Percentiles rank a stretch among this genome's conserved stretches.
These are phyloP conservation scores for Parotocinclus haroldoi DNA, from an alignment of 2,797 vertebrate species.

Conservation along the genomic window DNA sequence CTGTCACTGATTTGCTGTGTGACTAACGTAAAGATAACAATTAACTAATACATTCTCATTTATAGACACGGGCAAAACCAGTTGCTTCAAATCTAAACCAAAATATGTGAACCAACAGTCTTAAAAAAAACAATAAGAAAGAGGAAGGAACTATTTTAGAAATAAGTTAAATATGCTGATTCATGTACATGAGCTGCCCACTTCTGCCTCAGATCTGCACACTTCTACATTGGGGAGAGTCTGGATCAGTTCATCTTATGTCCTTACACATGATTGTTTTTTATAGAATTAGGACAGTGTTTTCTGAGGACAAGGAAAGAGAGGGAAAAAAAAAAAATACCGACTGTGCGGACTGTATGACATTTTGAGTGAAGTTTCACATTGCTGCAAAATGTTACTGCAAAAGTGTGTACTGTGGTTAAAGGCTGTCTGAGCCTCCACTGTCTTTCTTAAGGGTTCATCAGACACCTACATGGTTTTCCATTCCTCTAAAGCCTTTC, in stretches of 20 bases:
- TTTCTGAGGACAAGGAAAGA: too few relatives aligned
- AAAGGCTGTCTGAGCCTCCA: slow-evolving; percentile 4
- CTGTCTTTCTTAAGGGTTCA: slow-evolving; percentile 2
- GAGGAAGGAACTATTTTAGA: slow-evolving; percentile 31
- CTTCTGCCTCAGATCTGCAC: slow-evolving; percentile 19
- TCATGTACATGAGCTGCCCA: slow-evolving; percentile 20
- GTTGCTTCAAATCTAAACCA: too few relatives aligned
- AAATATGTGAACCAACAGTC: too few relatives aligned
- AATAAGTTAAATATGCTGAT: slow-evolving; percentile 20
- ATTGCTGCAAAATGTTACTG: background rate
- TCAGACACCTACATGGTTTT: slow-evolving; percentile 38
- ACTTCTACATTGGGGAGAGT: slow-evolving; percentile 19
- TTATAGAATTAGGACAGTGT: too few relatives aligned
- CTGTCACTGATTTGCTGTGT: too few relatives aligned
- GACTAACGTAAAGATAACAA: too few relatives aligned
- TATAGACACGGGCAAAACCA: too few relatives aligned
- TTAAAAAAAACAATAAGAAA: slow-evolving; percentile 3
- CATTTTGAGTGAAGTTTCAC: background rate
- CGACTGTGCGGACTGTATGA: too few relatives aligned
- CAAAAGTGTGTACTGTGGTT: slow-evolving; percentile 13
- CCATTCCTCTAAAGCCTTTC: slow-evolving; percentile 18
- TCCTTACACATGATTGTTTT: too few relatives aligned
- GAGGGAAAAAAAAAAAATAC: too few relatives aligned
- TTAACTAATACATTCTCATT: too few relatives aligned
- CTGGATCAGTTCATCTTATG: too few relatives aligned